These are phyloP conservation scores for Drosophila paramelanica DNA, from an alignment of 2,888 invertebrate species.

Conservation along the genomic window DNA sequence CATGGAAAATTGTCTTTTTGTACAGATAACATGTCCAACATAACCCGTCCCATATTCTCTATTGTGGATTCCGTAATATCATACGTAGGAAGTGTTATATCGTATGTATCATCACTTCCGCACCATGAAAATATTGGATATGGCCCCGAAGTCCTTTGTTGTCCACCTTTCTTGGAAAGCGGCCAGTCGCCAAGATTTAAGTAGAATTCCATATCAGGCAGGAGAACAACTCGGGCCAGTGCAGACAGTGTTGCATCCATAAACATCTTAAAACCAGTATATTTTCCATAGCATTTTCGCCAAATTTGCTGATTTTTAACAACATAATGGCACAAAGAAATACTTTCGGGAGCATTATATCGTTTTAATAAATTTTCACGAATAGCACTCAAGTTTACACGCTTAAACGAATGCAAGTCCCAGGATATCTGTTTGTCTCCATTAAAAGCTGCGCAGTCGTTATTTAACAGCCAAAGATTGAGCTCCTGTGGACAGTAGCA, in stretches of 20 bases:
- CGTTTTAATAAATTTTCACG: slow-evolving; percentile 88
- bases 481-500: slow-evolving; percentile 92
- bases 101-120: slow-evolving; percentile 92
- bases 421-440: slow-evolving; percentile 89
- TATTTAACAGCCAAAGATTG: slow-evolving; percentile 88
- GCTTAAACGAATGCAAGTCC: slow-evolving; percentile 89
- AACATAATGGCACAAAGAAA: slow-evolving; percentile 96
- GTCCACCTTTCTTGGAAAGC: slow-evolving; percentile 87
- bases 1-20: slow-evolving; percentile 91
- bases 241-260: slow-evolving; percentile 94
- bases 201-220: slow-evolving; percentile 96
- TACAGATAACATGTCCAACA: slow-evolving; percentile 95
- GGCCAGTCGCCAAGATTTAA: slow-evolving; percentile 99
- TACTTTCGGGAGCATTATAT: slow-evolving; percentile 91
- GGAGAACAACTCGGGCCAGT: slow-evolving; percentile 90
- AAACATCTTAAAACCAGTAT: slow-evolving; percentile 98
- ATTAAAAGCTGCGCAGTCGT: slow-evolving; percentile 87
- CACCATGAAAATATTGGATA: slow-evolving; percentile 98
- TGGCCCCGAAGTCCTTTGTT: slow-evolving; percentile 85
- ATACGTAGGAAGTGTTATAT: slow-evolving; percentile 97
- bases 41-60: slow-evolving; percentile 97
- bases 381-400: slow-evolving; percentile 89
- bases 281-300: slow-evolving; percentile 95
- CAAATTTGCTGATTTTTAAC: slow-evolving; percentile 93
- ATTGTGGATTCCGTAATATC: slow-evolving; percentile 96